Evolutionary conservation across 2,888 invertebrate genomes (phyloP).

Genomic region (Nymphalis urticae): DNA sequence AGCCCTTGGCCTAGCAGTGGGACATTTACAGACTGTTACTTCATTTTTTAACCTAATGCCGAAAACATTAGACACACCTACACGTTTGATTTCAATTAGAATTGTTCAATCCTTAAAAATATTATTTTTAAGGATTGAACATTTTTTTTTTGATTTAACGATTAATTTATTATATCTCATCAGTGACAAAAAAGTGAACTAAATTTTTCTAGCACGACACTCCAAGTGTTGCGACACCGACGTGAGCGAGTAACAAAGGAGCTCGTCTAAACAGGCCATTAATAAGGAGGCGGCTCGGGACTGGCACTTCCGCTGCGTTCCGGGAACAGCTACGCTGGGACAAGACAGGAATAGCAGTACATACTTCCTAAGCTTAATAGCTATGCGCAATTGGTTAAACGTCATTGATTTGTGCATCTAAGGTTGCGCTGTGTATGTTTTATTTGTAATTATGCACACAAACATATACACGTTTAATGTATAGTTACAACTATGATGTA

Average conservation of each 20-base stretch:
- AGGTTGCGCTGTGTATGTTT: too few species aligned
- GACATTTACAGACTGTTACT: too few species aligned
- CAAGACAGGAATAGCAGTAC: constrained; percentile 75
- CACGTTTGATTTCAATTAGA: too few species aligned
- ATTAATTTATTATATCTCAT: background rate
- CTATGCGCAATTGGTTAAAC: background rate
- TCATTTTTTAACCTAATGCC: too few species aligned
- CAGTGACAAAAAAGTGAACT: background rate
- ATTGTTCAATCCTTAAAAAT: too few species aligned
- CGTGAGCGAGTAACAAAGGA: constrained; percentile 78
- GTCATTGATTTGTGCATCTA: background rate
- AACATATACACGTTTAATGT: too few species aligned
- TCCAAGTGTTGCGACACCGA: constrained; percentile 68
- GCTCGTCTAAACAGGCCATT: constrained; percentile 79
- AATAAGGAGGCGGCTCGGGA: constrained; percentile 76
- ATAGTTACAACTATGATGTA: too few species aligned
- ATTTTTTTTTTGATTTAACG: too few species aligned
- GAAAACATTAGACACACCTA: too few species aligned
- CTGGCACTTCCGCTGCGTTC: constrained; percentile 77
- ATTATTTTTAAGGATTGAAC: too few species aligned
- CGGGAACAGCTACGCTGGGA: constrained; percentile 71
- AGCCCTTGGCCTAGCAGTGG: too few species aligned
- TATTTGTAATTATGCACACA: too few species aligned
- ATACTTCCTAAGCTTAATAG: constrained; percentile 55
- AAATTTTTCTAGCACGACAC: constrained; percentile 26